These are phyloP conservation scores for Dolichoris vasculosae DNA, from an alignment of 1,140 invertebrate species.

Conservation along the genomic window DNA sequence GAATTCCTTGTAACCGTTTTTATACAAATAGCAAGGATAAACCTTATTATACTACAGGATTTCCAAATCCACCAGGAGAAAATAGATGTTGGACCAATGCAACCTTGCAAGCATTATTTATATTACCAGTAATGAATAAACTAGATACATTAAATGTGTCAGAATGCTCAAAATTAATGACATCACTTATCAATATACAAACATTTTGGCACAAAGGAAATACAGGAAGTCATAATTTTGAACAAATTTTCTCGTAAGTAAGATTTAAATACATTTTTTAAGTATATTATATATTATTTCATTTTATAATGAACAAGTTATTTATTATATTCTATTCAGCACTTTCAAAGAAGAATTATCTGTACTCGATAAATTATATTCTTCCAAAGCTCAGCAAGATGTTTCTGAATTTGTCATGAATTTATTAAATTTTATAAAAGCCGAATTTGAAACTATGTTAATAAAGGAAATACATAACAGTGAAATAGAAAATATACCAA, in stretches of 20 bases:
- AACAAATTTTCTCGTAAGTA: conserved; percentile 61
- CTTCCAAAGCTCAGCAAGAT: conserved; percentile 66
- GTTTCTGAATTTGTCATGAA: conserved; percentile 69
- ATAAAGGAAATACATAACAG: conserved; percentile 44
- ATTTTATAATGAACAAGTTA: conserved; percentile 15
- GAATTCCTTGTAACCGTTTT: conserved; percentile 40
- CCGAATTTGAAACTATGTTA: conserved; percentile 60
- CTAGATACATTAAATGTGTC: conserved; percentile 53
- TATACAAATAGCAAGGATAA: conserved; percentile 49
- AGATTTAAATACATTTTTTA: background rate
- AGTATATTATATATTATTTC: background rate
- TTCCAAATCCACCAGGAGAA: conserved; percentile 68
- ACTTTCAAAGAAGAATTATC: conserved; percentile 64
- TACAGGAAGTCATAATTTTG: conserved; percentile 55
- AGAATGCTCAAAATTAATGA: conserved; percentile 59
- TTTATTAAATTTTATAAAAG: conserved; percentile 66
- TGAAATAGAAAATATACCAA: conserved; percentile 60
- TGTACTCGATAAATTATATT: conserved; percentile 62
- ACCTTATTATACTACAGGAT: conserved; percentile 62
- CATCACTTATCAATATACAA: conserved; percentile 58
- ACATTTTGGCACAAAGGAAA: conserved; percentile 61
- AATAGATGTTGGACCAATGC: conserved; percentile 69
- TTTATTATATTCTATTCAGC: conserved; percentile 47
- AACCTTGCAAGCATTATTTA: conserved; percentile 64
- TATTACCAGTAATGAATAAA: conserved; percentile 61